Evolutionary conservation across 2,888 invertebrate genomes (phyloP).

Genomic region (Mechanitis mazaeus): DNA sequence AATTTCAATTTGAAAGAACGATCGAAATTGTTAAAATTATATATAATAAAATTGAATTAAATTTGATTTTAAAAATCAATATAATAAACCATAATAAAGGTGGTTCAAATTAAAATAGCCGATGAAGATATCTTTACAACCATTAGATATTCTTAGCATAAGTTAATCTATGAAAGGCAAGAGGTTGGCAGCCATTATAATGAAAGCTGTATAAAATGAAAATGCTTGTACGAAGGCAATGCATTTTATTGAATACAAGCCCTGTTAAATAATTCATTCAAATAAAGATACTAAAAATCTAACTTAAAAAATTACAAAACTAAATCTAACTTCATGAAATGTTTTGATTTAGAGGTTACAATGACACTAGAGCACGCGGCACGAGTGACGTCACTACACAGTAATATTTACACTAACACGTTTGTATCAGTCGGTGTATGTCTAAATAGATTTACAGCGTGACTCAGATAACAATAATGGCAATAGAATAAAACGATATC

Average conservation of each 20-base stretch:
- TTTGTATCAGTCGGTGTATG: conserved; percentile 65
- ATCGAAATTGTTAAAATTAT: too few species aligned
- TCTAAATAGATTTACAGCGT: neutral
- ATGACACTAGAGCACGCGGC: conserved; percentile 8
- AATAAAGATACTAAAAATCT: neutral
- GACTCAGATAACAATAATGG: neutral
- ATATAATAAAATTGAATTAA: too few species aligned
- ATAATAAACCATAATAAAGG: conserved; percentile 11
- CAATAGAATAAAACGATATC: too few species aligned
- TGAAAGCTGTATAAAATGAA: conserved; percentile 37
- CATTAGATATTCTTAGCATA: conserved; percentile 51
- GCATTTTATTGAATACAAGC: too few species aligned
- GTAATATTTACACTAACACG: conserved; percentile 73
- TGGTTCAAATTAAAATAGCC: conserved; percentile 12
- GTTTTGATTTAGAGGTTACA: neutral
- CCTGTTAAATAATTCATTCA: neutral
- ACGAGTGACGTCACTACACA: conserved; percentile 33
- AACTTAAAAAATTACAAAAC: neutral
- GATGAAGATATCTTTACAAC: conserved; percentile 30
- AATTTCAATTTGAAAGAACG: neutral
- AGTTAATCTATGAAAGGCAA: conserved; percentile 61
- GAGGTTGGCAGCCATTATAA: conserved; percentile 44
- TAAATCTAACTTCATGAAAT: neutral
- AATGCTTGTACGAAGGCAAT: conserved; percentile 15
- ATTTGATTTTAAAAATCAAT: neutral